A percentile compares a stretch with the other conserved stretches of the same genome.
Evolutionary conservation across 2,888 invertebrate species (phyloP).

Genomic region (Teleiodes luculella): DNA sequence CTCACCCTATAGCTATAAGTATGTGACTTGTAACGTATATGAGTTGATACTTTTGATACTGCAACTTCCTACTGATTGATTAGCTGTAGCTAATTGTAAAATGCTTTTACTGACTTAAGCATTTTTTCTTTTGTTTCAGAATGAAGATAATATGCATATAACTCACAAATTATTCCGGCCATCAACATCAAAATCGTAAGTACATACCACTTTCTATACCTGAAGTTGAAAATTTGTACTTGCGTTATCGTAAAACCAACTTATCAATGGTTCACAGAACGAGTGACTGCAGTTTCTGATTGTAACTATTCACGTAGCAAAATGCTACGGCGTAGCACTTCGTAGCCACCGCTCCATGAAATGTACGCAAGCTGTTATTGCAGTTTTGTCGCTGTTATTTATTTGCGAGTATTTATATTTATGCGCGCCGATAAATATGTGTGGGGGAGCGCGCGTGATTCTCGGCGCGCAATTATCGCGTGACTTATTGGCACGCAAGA

Average conservation of each 20-base stretch:
- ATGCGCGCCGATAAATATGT: constrained; percentile 65
- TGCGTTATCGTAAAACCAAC: not conserved
- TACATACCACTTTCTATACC: constrained; percentile 21
- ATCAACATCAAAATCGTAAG: constrained; percentile 65
- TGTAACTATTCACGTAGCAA: not conserved
- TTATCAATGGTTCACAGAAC: constrained; percentile 20
- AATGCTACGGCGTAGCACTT: not conserved
- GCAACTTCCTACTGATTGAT: too few relatives aligned
- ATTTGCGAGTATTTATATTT: constrained; percentile 56
- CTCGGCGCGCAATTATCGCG: constrained; percentile 73
- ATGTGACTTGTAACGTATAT: too few relatives aligned
- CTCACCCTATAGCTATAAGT: too few relatives aligned
- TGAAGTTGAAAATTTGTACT: not conserved
- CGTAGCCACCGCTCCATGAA: constrained; percentile 42
- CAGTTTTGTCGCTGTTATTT: constrained; percentile 54
- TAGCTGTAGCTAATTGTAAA: too few relatives aligned
- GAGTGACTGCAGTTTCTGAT: not conserved
- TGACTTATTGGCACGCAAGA: constrained; percentile 75
- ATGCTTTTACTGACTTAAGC: too few relatives aligned
- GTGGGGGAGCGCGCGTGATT: constrained; percentile 60
- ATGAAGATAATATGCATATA: constrained; percentile 51
- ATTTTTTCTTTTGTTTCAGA: constrained; percentile 56
- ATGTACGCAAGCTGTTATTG: constrained; percentile 23
- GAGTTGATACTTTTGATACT: too few relatives aligned
- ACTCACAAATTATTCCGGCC: constrained; percentile 71